Base-by-base conservation (phyloP, 2,797 vertebrate genomes). In the Helicolenus hilgendorfi region DNA sequence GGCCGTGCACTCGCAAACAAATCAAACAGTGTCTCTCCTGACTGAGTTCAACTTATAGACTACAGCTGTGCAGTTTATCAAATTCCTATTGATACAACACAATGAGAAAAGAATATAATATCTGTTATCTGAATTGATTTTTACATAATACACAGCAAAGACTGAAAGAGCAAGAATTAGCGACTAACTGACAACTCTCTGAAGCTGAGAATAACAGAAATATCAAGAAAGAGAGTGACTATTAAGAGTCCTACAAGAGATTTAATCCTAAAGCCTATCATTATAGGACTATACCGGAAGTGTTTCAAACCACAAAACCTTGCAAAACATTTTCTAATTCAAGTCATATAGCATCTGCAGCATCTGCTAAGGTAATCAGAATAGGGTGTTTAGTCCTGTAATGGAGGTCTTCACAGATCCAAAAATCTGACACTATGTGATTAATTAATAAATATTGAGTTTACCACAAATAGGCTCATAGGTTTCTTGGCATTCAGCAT, bases 31-130 rank as follows among this genome's bases (percentile, higher is more conserved):
- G 70, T 69, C 63, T 76, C 53, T 68, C 41, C 45, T 49, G 45
- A 49, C 45, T 18, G 35, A 70, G 31, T 29, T 20, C 27, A 58
- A 18, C n/a, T 31, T 73, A 64, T 9, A 68, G 33, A 78, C 27
- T 53, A 27, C 62, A 85, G 73, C 63, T 77, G 67, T 76, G 53
- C 72, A 38, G 24, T 29, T 72, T 4, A 85, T 83, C 26, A 70
- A 59, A 63, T 79, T 72, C 73, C 26, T 71, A 64, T 56, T 68
- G 72, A 87, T 55, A 15, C 13, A 18, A 79, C 22, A 72, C 33
- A 55, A 65, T 18, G 13, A 68, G 22, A 70, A 36, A 70, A 69
- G 9, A 59, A 68, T 35, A 8, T 9, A 62, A 36, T 68, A 77
- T 64, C 35, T 62, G 64, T 26, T 68, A 82, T 79, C 41, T 33